Percentiles rank a stretch among this genome's conserved stretches.
Conservation (phyloP, 2,797 vertebrate species). For the Enteromius viviparus region DNA sequence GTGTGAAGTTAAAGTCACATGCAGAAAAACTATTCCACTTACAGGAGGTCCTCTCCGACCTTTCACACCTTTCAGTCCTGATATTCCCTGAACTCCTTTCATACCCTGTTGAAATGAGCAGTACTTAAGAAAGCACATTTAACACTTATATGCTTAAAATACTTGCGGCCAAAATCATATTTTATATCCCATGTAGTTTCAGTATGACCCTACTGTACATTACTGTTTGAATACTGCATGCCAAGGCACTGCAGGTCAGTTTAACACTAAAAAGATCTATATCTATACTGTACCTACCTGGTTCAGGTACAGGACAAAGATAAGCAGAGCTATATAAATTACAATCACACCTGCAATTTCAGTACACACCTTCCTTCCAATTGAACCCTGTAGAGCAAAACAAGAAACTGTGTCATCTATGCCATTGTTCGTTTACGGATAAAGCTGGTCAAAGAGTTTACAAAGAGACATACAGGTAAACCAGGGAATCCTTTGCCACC, state of each 20-base stretch:
- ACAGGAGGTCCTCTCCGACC: conserved; percentile 71
- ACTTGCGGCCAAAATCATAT: not conserved
- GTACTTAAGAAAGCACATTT: not conserved
- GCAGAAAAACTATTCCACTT: conserved; percentile 49
- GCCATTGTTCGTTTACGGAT: conserved; percentile 6
- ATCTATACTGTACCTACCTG: conserved; percentile 35
- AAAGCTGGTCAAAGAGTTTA: conserved; percentile 1
- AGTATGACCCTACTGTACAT: not conserved
- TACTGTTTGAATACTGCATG: not conserved
- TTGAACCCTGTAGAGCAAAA: conserved; percentile 68
- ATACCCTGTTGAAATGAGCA: conserved; percentile 67
- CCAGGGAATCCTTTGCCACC: conserved; percentile 70
- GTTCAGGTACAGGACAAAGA: conserved; percentile 26
- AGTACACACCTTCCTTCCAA: conserved; percentile 73
- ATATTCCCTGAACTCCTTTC: conserved; percentile 66
- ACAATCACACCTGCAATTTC: conserved; percentile 33
- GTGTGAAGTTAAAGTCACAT: conserved; percentile 12
- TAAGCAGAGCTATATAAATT: conserved; percentile 39
- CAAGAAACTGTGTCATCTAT: conserved; percentile 2
- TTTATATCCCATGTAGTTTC: not conserved
- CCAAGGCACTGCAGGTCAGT: not conserved
- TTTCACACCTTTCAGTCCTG: conserved; percentile 61
- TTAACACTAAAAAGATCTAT: not conserved
- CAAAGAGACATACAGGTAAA: conserved; percentile 66
- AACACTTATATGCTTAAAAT: not conserved